phyloP scores from a whole-genome alignment of 2,888 invertebrate species.

The Spodoptera picta region DNA sequence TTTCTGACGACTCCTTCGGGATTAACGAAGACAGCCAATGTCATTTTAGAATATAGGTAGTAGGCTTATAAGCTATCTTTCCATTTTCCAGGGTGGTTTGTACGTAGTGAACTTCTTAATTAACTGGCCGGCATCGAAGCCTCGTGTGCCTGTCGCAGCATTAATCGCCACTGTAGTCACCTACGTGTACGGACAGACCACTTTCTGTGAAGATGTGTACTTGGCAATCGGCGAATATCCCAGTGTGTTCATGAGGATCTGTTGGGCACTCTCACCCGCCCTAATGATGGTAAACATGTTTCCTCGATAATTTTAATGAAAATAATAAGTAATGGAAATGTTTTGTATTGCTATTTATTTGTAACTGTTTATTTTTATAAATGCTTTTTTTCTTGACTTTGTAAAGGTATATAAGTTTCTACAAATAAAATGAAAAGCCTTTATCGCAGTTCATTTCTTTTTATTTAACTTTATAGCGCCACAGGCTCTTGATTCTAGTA shows the following conservation, averaged over 20 bases:
- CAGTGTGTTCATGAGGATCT: constrained; percentile 74
- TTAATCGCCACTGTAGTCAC: constrained; percentile 66
- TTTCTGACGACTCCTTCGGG: too few species aligned
- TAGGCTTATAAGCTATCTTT: not conserved
- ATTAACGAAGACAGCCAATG: too few species aligned
- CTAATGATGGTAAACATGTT: constrained; percentile 67
- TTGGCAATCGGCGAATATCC: constrained; percentile 81
- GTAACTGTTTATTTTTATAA: too few species aligned
- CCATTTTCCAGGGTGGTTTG: constrained; percentile 72
- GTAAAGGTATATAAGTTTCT: too few species aligned
- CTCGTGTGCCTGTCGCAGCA: constrained; percentile 70
- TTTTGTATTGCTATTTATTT: too few species aligned
- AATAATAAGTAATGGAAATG: too few species aligned
- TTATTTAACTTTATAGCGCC: too few species aligned
- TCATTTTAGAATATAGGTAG: too few species aligned
- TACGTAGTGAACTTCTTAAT: constrained; percentile 77
- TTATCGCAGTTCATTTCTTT: too few species aligned
- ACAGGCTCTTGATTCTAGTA: too few species aligned
- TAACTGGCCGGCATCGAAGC: constrained; percentile 74
- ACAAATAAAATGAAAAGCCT: too few species aligned
- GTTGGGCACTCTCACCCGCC: constrained; percentile 78
- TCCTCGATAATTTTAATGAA: not conserved
- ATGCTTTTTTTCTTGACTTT: too few species aligned
- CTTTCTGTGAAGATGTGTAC: constrained; percentile 81
- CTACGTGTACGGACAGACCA: constrained; percentile 78